Conservation (phyloP, 1,140 invertebrate genomes). For the Plectrocnemia conspersa region DNA sequence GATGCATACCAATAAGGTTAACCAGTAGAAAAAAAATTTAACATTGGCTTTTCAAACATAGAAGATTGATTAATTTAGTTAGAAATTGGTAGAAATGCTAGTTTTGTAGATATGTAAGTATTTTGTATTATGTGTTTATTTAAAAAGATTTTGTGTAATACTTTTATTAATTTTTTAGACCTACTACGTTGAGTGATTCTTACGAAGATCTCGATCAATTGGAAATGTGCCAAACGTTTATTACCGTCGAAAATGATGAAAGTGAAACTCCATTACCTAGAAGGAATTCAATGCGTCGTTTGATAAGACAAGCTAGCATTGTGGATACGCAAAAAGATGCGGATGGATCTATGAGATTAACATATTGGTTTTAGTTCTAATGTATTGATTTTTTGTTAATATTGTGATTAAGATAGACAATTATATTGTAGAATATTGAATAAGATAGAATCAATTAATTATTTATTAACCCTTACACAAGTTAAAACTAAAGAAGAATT, state of each 20-base stretch:
- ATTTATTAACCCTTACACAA: too few relatives aligned
- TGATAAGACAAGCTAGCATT: constrained; percentile 68
- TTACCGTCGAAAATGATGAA: constrained; percentile 40
- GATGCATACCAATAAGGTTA: constrained; percentile 55
- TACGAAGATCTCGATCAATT: constrained; percentile 60
- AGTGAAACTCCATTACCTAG: constrained; percentile 45
- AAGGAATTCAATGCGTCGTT: constrained; percentile 56
- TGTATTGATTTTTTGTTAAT: not conserved
- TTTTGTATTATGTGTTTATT: too few relatives aligned
- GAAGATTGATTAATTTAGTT: not conserved
- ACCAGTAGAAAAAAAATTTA: too few relatives aligned
- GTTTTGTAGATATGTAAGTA: constrained; percentile 6
- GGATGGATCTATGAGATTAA: constrained; percentile 74
- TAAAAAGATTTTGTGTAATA: not conserved
- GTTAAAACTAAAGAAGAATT: too few relatives aligned
- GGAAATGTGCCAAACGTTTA: constrained; percentile 46
- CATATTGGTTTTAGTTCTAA: constrained; percentile 70
- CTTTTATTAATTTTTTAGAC: constrained; percentile 38
- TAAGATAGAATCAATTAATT: too few relatives aligned
- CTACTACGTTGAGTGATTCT: constrained; percentile 45
- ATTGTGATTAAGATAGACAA: not conserved
- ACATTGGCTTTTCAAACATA: not conserved
- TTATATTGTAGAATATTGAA: too few relatives aligned
- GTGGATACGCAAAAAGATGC: constrained; percentile 72
- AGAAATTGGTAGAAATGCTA: not conserved